These are phyloP conservation scores for Harpagoxenus sublaevis DNA, from an alignment of 2,888 invertebrate species.

Conservation along the genomic window DNA sequence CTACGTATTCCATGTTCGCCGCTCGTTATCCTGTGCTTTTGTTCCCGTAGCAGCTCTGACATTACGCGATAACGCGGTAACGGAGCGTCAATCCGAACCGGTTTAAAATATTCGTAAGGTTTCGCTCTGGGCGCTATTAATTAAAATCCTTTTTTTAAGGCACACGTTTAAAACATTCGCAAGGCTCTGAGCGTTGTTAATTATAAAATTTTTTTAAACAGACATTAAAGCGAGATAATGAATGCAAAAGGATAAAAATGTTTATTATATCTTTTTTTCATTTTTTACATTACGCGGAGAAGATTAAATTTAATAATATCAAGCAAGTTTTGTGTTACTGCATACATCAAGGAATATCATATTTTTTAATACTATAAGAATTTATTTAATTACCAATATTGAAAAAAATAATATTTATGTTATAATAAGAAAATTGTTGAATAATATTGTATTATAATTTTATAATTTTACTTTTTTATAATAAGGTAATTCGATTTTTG, in stretches of 20 bases:
- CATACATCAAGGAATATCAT: neutral
- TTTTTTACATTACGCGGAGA: neutral
- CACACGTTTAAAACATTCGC: neutral
- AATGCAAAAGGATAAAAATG: neutral
- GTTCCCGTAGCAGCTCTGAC: constrained; percentile 1
- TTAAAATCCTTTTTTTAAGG: neutral
- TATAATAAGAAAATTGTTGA: neutral
- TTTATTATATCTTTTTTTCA: neutral
- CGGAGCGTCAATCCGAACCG: neutral
- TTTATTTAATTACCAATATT: neutral
- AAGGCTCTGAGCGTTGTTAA: neutral
- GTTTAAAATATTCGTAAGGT: neutral
- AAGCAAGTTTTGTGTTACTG: neutral
- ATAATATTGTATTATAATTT: neutral
- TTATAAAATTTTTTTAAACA: neutral
- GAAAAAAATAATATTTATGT: neutral
- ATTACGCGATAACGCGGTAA: constrained; percentile 1
- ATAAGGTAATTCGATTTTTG: neutral
- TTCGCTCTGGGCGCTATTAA: neutral
- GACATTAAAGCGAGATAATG: neutral
- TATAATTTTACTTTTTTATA: constrained; percentile 8
- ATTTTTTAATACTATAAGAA: neutral
- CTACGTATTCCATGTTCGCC: constrained; percentile 6
- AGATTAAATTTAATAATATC: neutral
- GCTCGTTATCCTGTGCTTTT: neutral